Percentiles rank a stretch among this genome's conserved stretches.
Evolutionary conservation across 2,797 vertebrate genomes (phyloP).

Genomic region (Macroramphosus scolopax): DNA sequence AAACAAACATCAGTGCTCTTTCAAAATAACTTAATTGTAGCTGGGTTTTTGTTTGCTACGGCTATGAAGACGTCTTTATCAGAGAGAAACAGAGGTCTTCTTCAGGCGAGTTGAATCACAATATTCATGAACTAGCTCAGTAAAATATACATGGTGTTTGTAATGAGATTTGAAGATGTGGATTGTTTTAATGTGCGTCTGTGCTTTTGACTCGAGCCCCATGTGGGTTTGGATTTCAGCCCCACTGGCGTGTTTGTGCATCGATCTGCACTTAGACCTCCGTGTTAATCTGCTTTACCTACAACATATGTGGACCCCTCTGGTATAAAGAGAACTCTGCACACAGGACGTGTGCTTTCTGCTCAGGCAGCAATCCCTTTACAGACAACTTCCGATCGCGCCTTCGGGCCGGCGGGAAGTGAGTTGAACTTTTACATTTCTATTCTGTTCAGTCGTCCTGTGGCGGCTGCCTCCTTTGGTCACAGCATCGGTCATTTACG

Average conservation of each 20-base stretch:
- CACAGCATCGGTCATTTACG: not conserved
- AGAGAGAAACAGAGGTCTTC: slow-evolving; percentile 11
- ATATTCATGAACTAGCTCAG: slow-evolving; percentile 13
- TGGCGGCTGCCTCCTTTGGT: not conserved
- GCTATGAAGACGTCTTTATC: slow-evolving; percentile 20
- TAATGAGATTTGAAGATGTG: slow-evolving; percentile 22
- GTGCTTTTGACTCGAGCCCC: not conserved
- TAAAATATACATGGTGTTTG: slow-evolving; percentile 11
- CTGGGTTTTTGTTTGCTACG: slow-evolving; percentile 5
- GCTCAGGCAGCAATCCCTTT: slow-evolving; percentile 11
- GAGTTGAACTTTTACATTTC: slow-evolving; percentile 15
- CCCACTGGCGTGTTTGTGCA: not conserved
- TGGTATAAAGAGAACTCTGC: not conserved
- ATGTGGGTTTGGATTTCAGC: slow-evolving; percentile 16
- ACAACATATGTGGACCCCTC: not conserved
- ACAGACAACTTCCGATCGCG: slow-evolving; percentile 9
- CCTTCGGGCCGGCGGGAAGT: slow-evolving; percentile 6
- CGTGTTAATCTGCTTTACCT: slow-evolving; percentile 21
- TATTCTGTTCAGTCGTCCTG: not conserved
- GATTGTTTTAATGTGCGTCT: too few species aligned
- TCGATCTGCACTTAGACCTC: slow-evolving; percentile 24
- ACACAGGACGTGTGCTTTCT: slow-evolving; percentile 6
- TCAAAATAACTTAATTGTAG: too few species aligned
- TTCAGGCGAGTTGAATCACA: not conserved
- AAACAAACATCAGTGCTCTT: too few species aligned